Evolutionary conservation across 2,113 vertebrate genomes (phyloP).

Genomic region (Actinemys pallida): DNA sequence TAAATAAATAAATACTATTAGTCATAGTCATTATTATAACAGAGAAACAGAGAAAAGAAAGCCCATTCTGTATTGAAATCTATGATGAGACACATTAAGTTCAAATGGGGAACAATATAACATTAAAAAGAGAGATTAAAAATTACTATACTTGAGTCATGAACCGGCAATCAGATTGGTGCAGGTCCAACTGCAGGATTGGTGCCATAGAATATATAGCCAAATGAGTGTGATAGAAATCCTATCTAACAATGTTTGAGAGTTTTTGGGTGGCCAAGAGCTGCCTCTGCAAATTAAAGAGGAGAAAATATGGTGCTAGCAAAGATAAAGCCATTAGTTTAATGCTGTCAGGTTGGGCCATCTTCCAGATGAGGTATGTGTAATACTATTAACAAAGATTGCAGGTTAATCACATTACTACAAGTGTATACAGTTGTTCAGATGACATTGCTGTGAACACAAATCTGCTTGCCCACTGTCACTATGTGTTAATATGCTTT

Average conservation of each 20-base stretch:
- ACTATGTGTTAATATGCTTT: conserved; percentile 21
- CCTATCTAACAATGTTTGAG: not conserved
- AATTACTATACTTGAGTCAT: not conserved
- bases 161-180: accelerated
- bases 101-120: conserved; percentile 2
- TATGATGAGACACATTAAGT: not conserved
- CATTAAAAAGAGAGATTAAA: not conserved
- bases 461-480: not conserved
- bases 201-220: not conserved
- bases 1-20: conserved; percentile 51
- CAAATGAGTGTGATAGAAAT: not conserved
- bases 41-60: conserved; percentile 51
- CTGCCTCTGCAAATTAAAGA: conserved; percentile 7
- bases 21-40: conserved; percentile 62
- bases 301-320: not conserved
- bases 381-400: conserved; percentile 33
- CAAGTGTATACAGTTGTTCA: not conserved
- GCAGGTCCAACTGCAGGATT: not conserved
- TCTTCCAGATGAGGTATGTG: conserved; percentile 13
- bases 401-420: conserved; percentile 45
- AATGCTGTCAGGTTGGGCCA: conserved; percentile 10
- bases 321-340: conserved; percentile 24
- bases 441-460: not conserved
- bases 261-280: not conserved
- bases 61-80: conserved; percentile 22